Evolutionary conservation across 2,888 invertebrate genomes (phyloP).

Genomic region (Abrostola triplasia): DNA sequence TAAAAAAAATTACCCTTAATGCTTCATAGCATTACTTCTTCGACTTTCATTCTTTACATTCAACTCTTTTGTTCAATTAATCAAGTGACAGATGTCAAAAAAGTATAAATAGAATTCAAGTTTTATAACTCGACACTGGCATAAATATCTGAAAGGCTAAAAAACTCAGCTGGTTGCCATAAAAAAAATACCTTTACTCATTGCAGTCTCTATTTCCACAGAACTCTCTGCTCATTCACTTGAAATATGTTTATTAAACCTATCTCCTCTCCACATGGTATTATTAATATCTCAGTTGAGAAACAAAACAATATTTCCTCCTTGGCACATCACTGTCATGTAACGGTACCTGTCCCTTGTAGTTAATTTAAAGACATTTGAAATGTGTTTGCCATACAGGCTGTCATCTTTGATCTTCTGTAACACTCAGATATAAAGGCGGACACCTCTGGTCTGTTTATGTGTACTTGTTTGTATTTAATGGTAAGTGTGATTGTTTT

Average conservation of each 20-base stretch:
- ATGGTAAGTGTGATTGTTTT: not conserved
- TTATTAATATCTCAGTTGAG: slow-evolving; percentile 24
- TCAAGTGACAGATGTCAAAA: too few relatives aligned
- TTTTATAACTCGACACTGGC: too few relatives aligned
- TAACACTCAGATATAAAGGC: slow-evolving; percentile 9
- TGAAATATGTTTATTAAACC: not conserved
- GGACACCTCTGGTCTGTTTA: slow-evolving; percentile 13
- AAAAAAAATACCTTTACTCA: too few relatives aligned
- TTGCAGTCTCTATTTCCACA: too few relatives aligned
- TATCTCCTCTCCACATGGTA: not conserved
- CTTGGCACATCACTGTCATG: slow-evolving; percentile 25
- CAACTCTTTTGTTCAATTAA: too few relatives aligned
- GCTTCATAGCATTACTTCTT: too few relatives aligned
- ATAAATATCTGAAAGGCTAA: too few relatives aligned
- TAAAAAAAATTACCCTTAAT: too few relatives aligned
- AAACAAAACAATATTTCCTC: slow-evolving; percentile 21
- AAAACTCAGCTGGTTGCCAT: too few relatives aligned
- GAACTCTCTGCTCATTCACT: not conserved
- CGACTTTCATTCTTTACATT: too few relatives aligned
- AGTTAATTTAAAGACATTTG: slow-evolving; percentile 27
- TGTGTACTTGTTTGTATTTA: not conserved
- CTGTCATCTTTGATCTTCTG: slow-evolving; percentile 44
- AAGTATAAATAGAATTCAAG: too few relatives aligned
- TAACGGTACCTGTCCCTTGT: slow-evolving; percentile 2
- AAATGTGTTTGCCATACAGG: slow-evolving; percentile 12